Conservation (phyloP, 2,797 vertebrate genomes). For the Erethizon dorsatum region DNA sequence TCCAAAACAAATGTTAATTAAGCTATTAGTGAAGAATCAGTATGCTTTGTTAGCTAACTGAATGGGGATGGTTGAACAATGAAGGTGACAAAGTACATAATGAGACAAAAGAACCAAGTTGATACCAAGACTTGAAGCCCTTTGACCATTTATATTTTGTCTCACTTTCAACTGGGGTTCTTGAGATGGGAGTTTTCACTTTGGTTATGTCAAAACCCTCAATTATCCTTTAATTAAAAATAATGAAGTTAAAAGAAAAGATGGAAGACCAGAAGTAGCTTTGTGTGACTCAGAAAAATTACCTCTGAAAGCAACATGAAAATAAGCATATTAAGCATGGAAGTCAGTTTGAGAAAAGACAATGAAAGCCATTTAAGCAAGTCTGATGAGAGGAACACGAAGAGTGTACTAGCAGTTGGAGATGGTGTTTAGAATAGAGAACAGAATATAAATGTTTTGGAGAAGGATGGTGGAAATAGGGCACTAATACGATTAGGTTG, state of each 20-base stretch:
- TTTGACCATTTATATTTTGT: not conserved
- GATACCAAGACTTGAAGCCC: not conserved
- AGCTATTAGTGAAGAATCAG: not conserved
- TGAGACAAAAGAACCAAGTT: not conserved
- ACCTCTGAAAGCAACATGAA: not conserved
- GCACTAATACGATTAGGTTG: not conserved
- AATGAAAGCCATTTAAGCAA: not conserved
- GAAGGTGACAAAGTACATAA: accelerated
- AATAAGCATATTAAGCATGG: not conserved
- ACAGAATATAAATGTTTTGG: not conserved
- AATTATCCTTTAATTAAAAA: not conserved
- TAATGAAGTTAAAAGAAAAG: not conserved
- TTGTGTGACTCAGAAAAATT: conserved; percentile 1
- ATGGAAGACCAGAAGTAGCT: not conserved
- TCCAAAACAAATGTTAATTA: not conserved
- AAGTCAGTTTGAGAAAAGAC: not conserved
- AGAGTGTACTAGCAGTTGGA: not conserved
- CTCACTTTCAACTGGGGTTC: not conserved
- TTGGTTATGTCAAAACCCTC: not conserved
- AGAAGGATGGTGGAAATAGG: not conserved
- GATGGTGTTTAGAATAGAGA: not conserved
- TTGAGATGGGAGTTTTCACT: not conserved
- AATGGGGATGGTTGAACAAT: not conserved
- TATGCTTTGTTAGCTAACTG: not conserved
- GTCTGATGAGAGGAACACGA: not conserved